These are phyloP conservation scores for Semotilus atromaculatus DNA, from an alignment of 2,797 vertebrate genomes.

Conservation along the genomic window DNA sequence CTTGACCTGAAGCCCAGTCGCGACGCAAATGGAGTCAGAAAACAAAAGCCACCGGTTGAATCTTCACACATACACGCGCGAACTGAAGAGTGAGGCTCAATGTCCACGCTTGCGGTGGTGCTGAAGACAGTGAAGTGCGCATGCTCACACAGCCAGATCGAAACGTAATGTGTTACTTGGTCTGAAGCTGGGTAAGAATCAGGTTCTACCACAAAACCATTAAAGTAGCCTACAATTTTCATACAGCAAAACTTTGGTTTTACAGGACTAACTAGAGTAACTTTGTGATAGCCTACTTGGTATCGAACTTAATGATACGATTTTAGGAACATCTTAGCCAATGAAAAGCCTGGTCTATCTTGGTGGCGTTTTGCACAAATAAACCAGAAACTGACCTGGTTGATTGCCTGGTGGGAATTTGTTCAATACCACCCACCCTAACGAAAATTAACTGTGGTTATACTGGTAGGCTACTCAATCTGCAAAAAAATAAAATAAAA, in stretches of 20 bases:
- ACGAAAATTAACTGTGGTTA: too few relatives aligned
- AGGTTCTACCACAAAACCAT: not conserved
- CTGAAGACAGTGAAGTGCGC: conserved; percentile 58
- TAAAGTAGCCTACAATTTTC: not conserved
- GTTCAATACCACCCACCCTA: not conserved
- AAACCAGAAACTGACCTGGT: not conserved
- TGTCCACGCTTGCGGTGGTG: conserved; percentile 66
- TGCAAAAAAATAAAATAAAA: too few relatives aligned
- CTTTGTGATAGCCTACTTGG: not conserved
- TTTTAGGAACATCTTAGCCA: not conserved
- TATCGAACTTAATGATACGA: not conserved
- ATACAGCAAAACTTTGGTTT: not conserved
- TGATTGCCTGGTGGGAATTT: not conserved
- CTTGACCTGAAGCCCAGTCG: not conserved
- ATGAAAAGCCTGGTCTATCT: not conserved
- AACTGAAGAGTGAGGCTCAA: conserved; percentile 56
- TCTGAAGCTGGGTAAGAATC: not conserved
- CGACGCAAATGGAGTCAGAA: conserved; percentile 28
- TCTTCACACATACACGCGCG: conserved; percentile 60
- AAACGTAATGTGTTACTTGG: not conserved
- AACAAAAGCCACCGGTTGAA: conserved; percentile 78
- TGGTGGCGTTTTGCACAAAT: not conserved
- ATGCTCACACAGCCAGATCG: conserved; percentile 2
- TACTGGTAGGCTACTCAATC: too few relatives aligned
- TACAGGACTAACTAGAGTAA: not conserved